Evolutionary conservation across 1,140 invertebrate species (phyloP).

Genomic region (Drosophila subpulchrella): DNA sequence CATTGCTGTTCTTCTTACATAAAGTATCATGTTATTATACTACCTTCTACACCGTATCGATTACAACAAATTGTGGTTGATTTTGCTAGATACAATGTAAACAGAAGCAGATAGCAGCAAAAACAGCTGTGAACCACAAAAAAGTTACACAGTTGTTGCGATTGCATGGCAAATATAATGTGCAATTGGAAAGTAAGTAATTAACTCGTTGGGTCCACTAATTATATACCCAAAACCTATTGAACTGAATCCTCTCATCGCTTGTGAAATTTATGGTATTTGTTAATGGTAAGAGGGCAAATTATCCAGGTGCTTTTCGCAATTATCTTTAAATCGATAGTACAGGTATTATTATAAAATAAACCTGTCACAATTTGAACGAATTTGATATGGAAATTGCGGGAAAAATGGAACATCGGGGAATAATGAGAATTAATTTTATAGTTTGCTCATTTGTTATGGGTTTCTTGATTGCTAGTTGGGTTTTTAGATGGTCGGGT

Average conservation of each 20-base stretch:
- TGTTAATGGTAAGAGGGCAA: constrained; percentile 6
- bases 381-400: constrained; percentile 21
- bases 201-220: constrained; percentile 33
- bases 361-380: constrained; percentile 8
- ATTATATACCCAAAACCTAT: constrained; percentile 30
- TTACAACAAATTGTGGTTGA: constrained; percentile 48
- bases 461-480: neutral
- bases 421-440: neutral
- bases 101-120: neutral
- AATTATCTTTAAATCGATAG: constrained; percentile 24
- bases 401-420: constrained; percentile 9
- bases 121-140: constrained; percentile 16
- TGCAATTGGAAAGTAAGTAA: constrained; percentile 51
- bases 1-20: neutral
- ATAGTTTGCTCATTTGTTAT: constrained; percentile 4
- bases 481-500: neutral
- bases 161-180: constrained; percentile 6
- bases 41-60: constrained; percentile 12
- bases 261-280: constrained; percentile 23
- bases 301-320: neutral
- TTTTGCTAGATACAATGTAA: neutral
- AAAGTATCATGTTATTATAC: neutral
- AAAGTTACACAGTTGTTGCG: constrained; percentile 15
- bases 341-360: constrained; percentile 28
- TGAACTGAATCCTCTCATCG: constrained; percentile 15